A percentile compares a stretch with the other conserved stretches of the same genome.
Evolutionary conservation across 2,888 invertebrate genomes (phyloP).

Genomic region (Gastrophysa polygoni): DNA sequence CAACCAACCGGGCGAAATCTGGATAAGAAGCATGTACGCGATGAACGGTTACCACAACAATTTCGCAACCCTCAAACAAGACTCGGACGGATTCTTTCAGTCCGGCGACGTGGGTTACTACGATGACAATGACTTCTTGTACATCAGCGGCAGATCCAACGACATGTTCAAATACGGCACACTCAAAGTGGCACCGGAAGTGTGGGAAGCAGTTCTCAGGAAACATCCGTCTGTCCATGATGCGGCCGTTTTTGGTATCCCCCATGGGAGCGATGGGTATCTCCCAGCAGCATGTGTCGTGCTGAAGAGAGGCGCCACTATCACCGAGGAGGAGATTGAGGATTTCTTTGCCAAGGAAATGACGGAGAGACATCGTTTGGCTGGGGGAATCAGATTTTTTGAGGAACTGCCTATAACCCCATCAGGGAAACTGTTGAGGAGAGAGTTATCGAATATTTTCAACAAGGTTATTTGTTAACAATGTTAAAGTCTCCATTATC

Average conservation of each 20-base stretch:
- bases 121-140: slow-evolving; percentile 45
- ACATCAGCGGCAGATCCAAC: slow-evolving; percentile 44
- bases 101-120: slow-evolving; percentile 48
- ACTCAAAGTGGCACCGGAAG: slow-evolving; percentile 22
- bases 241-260: slow-evolving; percentile 46
- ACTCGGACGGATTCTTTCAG: slow-evolving; percentile 45
- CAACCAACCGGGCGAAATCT: slow-evolving; percentile 61
- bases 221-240: slow-evolving; percentile 45
- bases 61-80: slow-evolving; percentile 42
- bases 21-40: slow-evolving; percentile 53
- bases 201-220: slow-evolving; percentile 41
- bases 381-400: slow-evolving; percentile 45
- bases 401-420: slow-evolving; percentile 43
- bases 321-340: slow-evolving; percentile 34
- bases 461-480: no score
- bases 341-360: slow-evolving; percentile 40
- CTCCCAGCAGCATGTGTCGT: slow-evolving; percentile 30
- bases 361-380: slow-evolving; percentile 42
- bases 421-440: slow-evolving; percentile 34
- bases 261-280: slow-evolving; percentile 40
- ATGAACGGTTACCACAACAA: slow-evolving; percentile 54
- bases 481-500: no score
- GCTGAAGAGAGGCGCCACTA: slow-evolving; percentile 13
- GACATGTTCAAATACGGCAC: slow-evolving; percentile 48
- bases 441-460: no score